Evolutionary conservation across 2,113 vertebrate species (phyloP).

Genomic region (Aplodontia rufa): DNA sequence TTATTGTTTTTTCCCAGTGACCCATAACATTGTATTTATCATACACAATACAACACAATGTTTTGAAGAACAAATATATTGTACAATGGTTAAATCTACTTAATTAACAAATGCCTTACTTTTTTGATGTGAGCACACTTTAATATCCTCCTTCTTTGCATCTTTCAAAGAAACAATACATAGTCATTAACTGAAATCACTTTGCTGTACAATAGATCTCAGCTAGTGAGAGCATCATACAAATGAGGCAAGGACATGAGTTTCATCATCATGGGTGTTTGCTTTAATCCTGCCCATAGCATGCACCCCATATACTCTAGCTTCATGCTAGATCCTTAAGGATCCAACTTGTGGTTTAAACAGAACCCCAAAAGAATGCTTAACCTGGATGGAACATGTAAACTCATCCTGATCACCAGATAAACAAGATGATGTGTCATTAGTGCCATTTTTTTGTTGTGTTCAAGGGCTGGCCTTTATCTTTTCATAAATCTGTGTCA

Average conservation of each 20-base stretch:
- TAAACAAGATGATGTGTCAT: neutral
- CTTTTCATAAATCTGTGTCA: conserved; percentile 27
- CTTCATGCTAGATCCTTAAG: neutral
- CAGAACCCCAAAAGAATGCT: neutral
- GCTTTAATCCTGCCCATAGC: neutral
- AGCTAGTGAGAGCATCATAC: neutral
- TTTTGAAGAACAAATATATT: neutral
- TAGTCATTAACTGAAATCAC: neutral
- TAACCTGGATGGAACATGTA: neutral
- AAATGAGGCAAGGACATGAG: neutral
- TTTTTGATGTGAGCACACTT: neutral
- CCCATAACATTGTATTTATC: neutral
- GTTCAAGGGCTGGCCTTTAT: neutral
- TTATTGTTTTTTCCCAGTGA: neutral
- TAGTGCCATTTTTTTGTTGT: neutral
- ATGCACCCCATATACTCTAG: neutral
- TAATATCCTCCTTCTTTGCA: neutral
- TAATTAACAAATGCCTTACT: neutral
- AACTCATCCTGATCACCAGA: conserved; percentile 1
- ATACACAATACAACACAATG: neutral
- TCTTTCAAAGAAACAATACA: neutral
- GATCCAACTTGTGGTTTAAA: neutral
- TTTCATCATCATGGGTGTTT: neutral
- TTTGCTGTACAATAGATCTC: neutral
- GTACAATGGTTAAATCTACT: neutral